These are phyloP conservation scores for Lymantria monacha DNA, from an alignment of 2,888 invertebrate species.

Conservation along the genomic window DNA sequence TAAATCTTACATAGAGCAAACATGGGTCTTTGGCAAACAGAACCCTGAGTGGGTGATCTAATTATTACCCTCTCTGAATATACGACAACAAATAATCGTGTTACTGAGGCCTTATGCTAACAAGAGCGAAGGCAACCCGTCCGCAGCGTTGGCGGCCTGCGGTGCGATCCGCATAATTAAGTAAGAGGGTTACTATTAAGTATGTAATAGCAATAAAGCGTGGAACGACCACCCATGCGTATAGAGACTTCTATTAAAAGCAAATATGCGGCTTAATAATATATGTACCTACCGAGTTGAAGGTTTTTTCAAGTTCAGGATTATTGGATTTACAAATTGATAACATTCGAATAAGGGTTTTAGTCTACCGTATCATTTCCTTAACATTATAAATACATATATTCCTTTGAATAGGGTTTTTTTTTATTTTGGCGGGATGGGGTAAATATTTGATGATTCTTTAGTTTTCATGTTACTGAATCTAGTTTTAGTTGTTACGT, in stretches of 20 bases:
- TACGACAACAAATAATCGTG: conserved; percentile 62
- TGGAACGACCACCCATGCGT: conserved; percentile 51
- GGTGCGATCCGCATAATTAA: conserved; percentile 74
- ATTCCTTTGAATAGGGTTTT: too few relatives aligned
- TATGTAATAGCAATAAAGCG: conserved; percentile 74
- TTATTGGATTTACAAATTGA: conserved; percentile 5
- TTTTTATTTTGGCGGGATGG: too few relatives aligned
- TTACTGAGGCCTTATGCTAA: conserved; percentile 62
- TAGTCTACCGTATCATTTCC: too few relatives aligned
- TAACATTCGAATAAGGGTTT: too few relatives aligned
- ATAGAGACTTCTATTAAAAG: conserved; percentile 50
- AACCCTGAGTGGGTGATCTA: conserved; percentile 39
- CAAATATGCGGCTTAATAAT: conserved; percentile 61
- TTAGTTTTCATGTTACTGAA: too few relatives aligned
- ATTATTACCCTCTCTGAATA: conserved; percentile 50
- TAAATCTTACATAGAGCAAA: conserved; percentile 20
- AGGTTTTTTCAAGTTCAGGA: conserved; percentile 29
- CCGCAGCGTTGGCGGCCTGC: conserved; percentile 42
- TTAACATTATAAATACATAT: too few relatives aligned
- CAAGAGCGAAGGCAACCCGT: conserved; percentile 58
- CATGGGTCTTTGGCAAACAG: conserved; percentile 25
- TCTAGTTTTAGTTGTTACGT: too few relatives aligned
- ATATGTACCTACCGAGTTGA: conserved; percentile 40
- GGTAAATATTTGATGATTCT: too few relatives aligned
- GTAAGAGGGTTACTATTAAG: conserved; percentile 75